phyloP scores from a whole-genome alignment of 2,113 vertebrate genomes.

The Onychostoma macrolepis region DNA sequence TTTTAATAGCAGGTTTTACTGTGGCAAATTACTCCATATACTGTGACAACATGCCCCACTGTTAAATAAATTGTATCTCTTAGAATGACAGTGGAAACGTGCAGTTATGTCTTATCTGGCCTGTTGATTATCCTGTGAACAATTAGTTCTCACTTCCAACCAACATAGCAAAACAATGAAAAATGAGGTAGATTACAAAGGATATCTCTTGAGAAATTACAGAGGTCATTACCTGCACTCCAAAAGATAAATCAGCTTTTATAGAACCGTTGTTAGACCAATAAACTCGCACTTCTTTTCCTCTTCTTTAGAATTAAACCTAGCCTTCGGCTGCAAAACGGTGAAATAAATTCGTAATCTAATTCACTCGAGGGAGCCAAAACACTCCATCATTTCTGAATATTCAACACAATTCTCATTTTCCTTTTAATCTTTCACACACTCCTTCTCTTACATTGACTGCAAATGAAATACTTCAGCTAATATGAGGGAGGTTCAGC shows the following conservation, averaged over 20 bases:
- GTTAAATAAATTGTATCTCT: neutral
- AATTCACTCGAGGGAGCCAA: neutral
- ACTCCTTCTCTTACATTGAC: conserved; percentile 12
- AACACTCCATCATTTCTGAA: conserved; percentile 18
- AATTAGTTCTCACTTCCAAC: conserved; percentile 9
- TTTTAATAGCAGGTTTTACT: neutral
- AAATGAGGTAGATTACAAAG: conserved; percentile 10
- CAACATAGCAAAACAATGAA: conserved; percentile 12
- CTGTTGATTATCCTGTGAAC: neutral
- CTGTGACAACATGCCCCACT: neutral
- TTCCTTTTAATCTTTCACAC: conserved; percentile 42
- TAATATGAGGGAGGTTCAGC: conserved; percentile 18
- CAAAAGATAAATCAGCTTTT: conserved; percentile 10
- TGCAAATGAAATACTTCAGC: conserved; percentile 22
- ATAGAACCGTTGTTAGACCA: neutral
- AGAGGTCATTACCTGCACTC: conserved; percentile 21
- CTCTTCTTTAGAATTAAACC: conserved; percentile 28
- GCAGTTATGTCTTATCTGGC: neutral
- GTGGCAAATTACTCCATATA: neutral
- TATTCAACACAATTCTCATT: conserved; percentile 39
- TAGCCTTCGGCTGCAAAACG: neutral
- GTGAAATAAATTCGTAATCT: neutral
- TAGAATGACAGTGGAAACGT: neutral
- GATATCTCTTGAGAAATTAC: conserved; percentile 41
- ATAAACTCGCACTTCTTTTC: conserved; percentile 2